Percentiles rank a stretch among this genome's conserved stretches.
These are phyloP conservation scores for Gallinago nigripennis DNA, from an alignment of 2,797 vertebrate species.

Conservation along the genomic window DNA sequence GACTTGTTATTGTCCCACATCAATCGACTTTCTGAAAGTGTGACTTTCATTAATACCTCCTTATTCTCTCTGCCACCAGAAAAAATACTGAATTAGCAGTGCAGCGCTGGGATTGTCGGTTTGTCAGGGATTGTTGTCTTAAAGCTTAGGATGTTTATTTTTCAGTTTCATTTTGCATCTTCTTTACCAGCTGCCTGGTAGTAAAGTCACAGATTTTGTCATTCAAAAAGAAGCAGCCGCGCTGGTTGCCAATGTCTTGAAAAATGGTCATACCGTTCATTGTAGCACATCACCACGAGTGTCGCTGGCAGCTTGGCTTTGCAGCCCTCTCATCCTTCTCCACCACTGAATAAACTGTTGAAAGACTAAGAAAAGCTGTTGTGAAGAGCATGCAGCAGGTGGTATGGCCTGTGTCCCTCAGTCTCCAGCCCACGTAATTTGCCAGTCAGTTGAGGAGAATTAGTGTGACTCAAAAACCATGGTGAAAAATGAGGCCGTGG, in stretches of 20 bases:
- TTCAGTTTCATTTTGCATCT: background rate
- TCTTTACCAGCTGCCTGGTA: background rate
- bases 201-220: constrained; percentile 23
- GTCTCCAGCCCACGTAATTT: constrained; percentile 25
- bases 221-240: background rate
- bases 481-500: background rate
- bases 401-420: background rate
- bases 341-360: constrained; percentile 35
- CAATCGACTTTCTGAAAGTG: background rate
- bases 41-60: background rate
- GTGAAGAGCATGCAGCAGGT: constrained; percentile 58
- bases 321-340: constrained; percentile 35
- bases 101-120: background rate
- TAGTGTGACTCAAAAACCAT: background rate
- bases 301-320: background rate
- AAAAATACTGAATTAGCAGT: background rate
- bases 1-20: background rate
- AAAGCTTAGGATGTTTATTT: background rate
- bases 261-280: constrained; percentile 6
- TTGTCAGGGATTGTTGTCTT: background rate
- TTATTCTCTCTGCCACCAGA: background rate
- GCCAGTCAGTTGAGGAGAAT: constrained; percentile 40
- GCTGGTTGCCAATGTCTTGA: background rate
- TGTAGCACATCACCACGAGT: constrained; percentile 41
- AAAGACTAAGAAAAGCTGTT: constrained; percentile 40